Evolutionary conservation across 1,140 invertebrate genomes (phyloP), one percentile per base, ranked within the genome.

Genomic region (Bombus cullumanus): DNA sequence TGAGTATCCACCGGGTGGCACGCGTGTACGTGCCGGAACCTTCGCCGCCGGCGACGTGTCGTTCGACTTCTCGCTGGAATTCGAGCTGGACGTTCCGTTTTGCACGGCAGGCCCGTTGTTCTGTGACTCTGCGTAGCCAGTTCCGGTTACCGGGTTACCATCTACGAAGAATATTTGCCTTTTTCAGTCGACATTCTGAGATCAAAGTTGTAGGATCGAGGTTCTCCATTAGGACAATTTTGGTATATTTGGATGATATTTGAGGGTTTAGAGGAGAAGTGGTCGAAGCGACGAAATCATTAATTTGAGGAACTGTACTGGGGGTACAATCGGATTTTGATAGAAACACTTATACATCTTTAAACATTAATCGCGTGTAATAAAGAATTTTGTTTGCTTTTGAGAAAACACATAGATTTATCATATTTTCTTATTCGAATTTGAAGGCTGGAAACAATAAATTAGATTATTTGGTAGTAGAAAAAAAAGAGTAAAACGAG

Each of bases 1-100:
- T 57, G 95, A 95, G 83, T 93, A 95, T 75, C 95, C 95, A 83
- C 95, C 95, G 28, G 95, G 95, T 75, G 95, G 95, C 71, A 96
- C 95, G 87, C 95, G 95, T 72, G 92, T 93, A 81, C 93, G 94
- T 74, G 69, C 88, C 89, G 90, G 89, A 41, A 80, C 84, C 41
- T 90, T 94, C 22, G 91, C 89, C 39, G 85, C 88, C 22, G 93
- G 91, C 69, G 93, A 94, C 39, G 92, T 92, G 31, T 93, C 92
- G 43, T 77, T 89, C n/a, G 92, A 92, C 83, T 93, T 93, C 66
- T 93, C 92, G 81, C 91, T 94, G 68, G 91, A 91, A 66, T 90
- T 87, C 75, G 89, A 85, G 68, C 90, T 89, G 83, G 69, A 79
- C 34, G 37, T 91, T 39, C 94, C 94, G 77, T 94, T 94, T 82